These are phyloP conservation scores for Bostrychus sinensis DNA, from an alignment of 2,113 vertebrate species.

Conservation along the genomic window DNA sequence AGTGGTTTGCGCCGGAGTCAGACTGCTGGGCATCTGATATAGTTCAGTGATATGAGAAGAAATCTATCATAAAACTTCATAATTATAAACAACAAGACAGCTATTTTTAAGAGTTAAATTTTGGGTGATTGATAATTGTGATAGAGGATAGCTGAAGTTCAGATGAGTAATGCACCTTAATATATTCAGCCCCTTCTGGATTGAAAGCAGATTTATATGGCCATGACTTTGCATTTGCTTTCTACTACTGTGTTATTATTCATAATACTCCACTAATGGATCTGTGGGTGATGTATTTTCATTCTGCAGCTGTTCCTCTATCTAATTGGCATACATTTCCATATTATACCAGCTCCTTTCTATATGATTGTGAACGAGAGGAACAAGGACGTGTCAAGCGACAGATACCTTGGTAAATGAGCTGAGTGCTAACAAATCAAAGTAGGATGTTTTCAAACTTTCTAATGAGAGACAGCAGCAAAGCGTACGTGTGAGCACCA, in stretches of 20 bases:
- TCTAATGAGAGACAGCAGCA: background rate
- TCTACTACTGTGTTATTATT: constrained; percentile 1
- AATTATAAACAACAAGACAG: constrained; percentile 6
- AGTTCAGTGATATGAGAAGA: constrained; percentile 7
- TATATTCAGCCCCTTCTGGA: background rate
- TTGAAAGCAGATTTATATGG: background rate
- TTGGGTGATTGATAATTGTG: background rate
- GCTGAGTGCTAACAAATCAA: background rate
- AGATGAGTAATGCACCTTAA: background rate
- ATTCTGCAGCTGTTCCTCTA: constrained; percentile 3
- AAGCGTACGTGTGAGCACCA: background rate
- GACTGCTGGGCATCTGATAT: constrained; percentile 12
- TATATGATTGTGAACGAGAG: background rate
- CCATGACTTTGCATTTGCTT: background rate
- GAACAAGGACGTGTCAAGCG: constrained; percentile 6
- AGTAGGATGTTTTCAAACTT: background rate
- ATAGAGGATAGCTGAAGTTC: background rate
- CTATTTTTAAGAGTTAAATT: background rate
- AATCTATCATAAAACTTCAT: background rate
- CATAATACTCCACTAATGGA: background rate
- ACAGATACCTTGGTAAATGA: constrained; percentile 8
- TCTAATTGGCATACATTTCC: constrained; percentile 15
- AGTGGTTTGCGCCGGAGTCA: constrained; percentile 24
- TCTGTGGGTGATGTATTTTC: background rate
- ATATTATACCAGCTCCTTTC: constrained; percentile 1